These are phyloP conservation scores for Saxidomus purpurata DNA, from an alignment of 1,140 invertebrate species.

Conservation along the genomic window DNA sequence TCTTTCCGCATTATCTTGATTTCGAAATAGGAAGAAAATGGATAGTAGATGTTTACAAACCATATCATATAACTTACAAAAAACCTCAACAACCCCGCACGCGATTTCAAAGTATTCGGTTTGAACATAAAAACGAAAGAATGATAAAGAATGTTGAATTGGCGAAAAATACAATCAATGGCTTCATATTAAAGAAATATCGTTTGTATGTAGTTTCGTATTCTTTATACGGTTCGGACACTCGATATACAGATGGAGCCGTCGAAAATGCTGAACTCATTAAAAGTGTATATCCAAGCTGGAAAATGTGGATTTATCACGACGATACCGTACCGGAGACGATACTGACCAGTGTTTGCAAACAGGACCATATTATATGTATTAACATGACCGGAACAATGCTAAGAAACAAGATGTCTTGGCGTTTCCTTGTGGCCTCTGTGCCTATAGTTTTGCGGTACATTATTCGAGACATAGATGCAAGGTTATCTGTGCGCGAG, in stretches of 20 bases:
- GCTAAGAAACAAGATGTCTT: neutral
- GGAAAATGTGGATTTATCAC: neutral
- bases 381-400: neutral
- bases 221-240: neutral
- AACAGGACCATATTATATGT: neutral
- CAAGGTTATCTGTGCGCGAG: neutral
- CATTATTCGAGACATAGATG: neutral
- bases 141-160: neutral
- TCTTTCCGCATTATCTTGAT: neutral
- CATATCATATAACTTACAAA: neutral
- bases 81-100: neutral
- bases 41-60: neutral
- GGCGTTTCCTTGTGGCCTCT: neutral
- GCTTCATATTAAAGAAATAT: neutral
- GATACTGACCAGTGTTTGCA: neutral
- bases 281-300: neutral
- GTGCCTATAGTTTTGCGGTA: neutral
- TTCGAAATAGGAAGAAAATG: neutral
- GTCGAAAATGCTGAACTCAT: neutral
- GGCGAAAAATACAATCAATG: neutral
- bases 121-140: neutral
- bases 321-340: neutral
- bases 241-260: neutral
- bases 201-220: neutral
- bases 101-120: too few relatives aligned